Base-by-base conservation (phyloP, 2,797 vertebrate species). In the Microcaecilia unicolor region DNA sequence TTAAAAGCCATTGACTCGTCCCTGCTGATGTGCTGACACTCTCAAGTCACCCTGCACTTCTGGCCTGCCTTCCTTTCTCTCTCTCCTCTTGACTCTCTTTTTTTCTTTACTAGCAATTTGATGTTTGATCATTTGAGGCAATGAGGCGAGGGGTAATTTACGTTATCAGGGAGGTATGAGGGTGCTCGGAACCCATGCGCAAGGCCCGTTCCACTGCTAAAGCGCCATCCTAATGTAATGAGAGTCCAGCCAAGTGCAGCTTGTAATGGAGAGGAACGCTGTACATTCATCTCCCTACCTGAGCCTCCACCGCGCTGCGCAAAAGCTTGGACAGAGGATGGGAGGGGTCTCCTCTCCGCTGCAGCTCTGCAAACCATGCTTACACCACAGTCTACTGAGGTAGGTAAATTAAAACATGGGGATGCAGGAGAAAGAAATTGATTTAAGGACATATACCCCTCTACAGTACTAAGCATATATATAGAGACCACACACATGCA, bases 121-220 rank as follows among this genome's bases (percentile, higher is more conserved):
- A 89, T 90, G 89, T 91, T 91, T 91, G 88, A 91, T 91, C 86
- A 90, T 91, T 90, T 86, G 89, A 92, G 88, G 90, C 89, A 91
- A 92, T 92, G 90, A 92, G 88, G 85, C 89, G 83, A 83, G 88
- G 86, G 87, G 86, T 87, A 91, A 91, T 92, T 91, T 90, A 86
- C 83, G 83, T 86, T 83, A 81, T 84, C 81, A 86, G 83, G 84
- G 84, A 85, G 78, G 90, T 88, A 91, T 91, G 88, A 92, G 86
- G 88, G 87, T 89, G 87, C 88, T 87, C 83, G 87, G 85, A 89
- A 84, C 88, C 81, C 86, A 89, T 90, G 90, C 89, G 88, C 83
- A 85, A 72, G 87, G 85, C 78, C 90, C 87, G 90, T 90, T 91
- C 86, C 84, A 87, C 87, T 87, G 84, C 88, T 91, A 91, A 91